Evolutionary conservation across 2,113 vertebrate genomes (phyloP).

Genomic region (Macroglossus sobrinus): DNA sequence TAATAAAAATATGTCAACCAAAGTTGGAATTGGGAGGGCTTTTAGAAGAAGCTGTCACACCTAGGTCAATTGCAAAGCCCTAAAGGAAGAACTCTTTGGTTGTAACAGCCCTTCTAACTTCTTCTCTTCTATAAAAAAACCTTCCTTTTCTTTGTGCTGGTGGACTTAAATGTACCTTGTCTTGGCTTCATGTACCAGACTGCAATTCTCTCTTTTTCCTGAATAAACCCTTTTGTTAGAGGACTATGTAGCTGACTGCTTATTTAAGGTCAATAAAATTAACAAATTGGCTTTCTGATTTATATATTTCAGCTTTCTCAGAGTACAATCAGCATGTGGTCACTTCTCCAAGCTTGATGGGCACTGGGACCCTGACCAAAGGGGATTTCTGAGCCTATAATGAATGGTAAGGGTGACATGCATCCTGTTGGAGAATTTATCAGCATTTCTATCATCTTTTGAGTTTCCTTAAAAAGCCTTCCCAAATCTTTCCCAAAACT

Average conservation of each 20-base stretch:
- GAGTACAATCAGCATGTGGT: neutral
- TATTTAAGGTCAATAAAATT: neutral
- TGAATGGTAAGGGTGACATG: neutral
- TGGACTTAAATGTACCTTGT: neutral
- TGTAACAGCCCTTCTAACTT: neutral
- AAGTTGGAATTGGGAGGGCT: neutral
- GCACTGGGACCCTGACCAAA: neutral
- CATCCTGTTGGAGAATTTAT: neutral
- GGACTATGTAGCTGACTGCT: neutral
- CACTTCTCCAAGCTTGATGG: neutral
- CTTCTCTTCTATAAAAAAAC: neutral
- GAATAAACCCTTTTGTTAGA: neutral
- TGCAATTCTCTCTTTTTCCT: neutral
- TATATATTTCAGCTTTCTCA: neutral
- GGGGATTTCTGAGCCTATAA: neutral
- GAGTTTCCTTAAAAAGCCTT: neutral
- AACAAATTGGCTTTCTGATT: neutral
- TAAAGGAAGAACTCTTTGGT: neutral
- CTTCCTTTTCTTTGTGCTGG: neutral
- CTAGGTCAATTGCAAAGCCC: neutral
- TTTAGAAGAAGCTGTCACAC: neutral
- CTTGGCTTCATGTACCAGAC: neutral
- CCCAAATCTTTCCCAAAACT: neutral
- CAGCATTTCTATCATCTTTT: neutral
- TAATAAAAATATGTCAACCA: neutral